Evolutionary conservation across 1,140 invertebrate species (phyloP).

Genomic region (Euschistus heros): DNA sequence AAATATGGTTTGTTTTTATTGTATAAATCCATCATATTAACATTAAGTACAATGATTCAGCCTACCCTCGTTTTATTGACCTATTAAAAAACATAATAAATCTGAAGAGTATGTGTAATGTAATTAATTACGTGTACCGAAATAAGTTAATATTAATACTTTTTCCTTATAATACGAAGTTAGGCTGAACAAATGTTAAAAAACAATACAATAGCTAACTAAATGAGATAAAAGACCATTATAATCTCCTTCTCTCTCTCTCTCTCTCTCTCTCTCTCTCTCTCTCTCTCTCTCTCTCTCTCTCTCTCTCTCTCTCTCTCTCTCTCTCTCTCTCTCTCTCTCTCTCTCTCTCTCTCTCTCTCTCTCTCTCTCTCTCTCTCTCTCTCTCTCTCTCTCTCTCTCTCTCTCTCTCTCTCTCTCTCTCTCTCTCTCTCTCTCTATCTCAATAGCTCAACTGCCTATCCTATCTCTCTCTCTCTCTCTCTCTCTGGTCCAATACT

Average conservation of each 20-base stretch:
- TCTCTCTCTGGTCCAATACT: too few relatives aligned
- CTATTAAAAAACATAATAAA: too few relatives aligned
- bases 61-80: too few relatives aligned
- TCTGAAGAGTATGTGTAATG: too few relatives aligned
- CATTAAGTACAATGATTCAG: too few relatives aligned
- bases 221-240: not conserved
- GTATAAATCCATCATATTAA: too few relatives aligned
- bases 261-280: slow-evolving; percentile 1
- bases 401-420: slow-evolving; percentile 11
- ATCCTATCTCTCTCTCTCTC: slow-evolving; percentile 7
- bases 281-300: slow-evolving; percentile 11
- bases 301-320: slow-evolving; percentile 7
- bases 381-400: slow-evolving; percentile 12
- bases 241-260: not conserved
- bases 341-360: slow-evolving; percentile 13
- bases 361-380: slow-evolving; percentile 13
- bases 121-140: too few relatives aligned
- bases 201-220: too few relatives aligned
- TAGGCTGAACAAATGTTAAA: too few relatives aligned
- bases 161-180: too few relatives aligned
- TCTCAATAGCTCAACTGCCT: not conserved
- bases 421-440: slow-evolving; percentile 12
- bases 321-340: slow-evolving; percentile 12
- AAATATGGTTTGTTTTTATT: too few relatives aligned
- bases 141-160: too few relatives aligned